Base-by-base conservation (phyloP, 2,113 vertebrate species). In the Silurus asotus region DNA sequence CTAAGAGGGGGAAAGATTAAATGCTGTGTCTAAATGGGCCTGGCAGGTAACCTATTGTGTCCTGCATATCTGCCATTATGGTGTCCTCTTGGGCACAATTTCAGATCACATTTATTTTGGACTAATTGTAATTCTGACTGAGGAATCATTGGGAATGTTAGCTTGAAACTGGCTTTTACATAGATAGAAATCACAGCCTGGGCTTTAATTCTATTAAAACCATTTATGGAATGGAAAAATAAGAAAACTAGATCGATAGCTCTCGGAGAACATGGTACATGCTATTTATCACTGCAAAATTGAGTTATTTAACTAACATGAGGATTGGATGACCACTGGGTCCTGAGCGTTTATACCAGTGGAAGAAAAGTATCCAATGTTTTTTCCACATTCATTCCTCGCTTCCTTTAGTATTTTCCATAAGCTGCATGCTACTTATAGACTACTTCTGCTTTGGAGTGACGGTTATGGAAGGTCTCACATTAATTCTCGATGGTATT, bases 1-100 rank as follows among this genome's bases (percentile, higher is more conserved):
- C 84, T 69, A 25, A 86, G 77, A 56, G 80, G 28, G 45, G 82
- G 70, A 56, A 87, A 89, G 89, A 90, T 90, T 90, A 89, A 90
- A 89, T 62, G 67, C 69, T 58, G 51, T 58, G 53, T 83, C 61
- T 86, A 88, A 85, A 85, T 74, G 56, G 55, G 7, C 25, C 64
- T 65, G 81, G 76, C 70, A 81, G 76, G 70, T 88, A 84, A 83
- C 85, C 85, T 85, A 61, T 67, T 10, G 64, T 83, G 80, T 88
- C 83, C 87, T 74, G 64, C 51, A 82, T 86, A 69, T 45, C 78
- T 76, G 61, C 77, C 58, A 85, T 84, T 65, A 76, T 53, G 48
- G 77, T 80, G 58, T 74, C 70, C 56, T 79, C 17, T 23, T 70
- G 62, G 45, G 17, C 11, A 83, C 53, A 45, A 49, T 49, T 87